A percentile compares a stretch with the other conserved stretches of the same genome.
Conservation (phyloP, 2,888 invertebrate genomes). For the Masnerella sp. region DNA sequence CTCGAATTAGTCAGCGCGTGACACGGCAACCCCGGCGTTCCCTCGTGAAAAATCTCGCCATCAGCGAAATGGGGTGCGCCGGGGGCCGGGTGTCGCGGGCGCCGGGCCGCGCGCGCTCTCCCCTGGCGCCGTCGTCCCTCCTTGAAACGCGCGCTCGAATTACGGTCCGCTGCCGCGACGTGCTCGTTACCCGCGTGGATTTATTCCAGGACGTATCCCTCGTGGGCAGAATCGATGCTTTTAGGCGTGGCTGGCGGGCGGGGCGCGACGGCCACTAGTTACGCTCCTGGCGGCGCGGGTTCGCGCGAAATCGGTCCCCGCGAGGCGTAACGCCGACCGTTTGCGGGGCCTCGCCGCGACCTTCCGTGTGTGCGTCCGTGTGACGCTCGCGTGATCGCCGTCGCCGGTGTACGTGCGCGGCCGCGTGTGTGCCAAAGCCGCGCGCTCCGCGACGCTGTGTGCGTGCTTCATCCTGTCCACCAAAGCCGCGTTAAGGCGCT, state of each 20-base stretch:
- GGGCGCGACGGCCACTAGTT: slow-evolving; percentile 41
- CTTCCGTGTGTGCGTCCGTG: slow-evolving; percentile 67
- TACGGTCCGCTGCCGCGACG: slow-evolving; percentile 45
- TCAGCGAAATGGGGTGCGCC: slow-evolving; percentile 53
- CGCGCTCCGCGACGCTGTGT: slow-evolving; percentile 15
- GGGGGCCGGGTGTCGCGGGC: slow-evolving; percentile 41
- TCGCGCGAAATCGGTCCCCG: slow-evolving; percentile 76
- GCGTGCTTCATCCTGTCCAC: slow-evolving; percentile 68
- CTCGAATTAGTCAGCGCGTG: slow-evolving; percentile 52
- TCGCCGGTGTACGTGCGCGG: slow-evolving; percentile 22
- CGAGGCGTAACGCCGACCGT: slow-evolving; percentile 74
- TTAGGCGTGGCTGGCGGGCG: slow-evolving; percentile 54
- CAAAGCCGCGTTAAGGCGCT: slow-evolving; percentile 62
- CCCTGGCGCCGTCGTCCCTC: not conserved
- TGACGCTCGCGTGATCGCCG: slow-evolving; percentile 12
- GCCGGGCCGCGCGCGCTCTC: slow-evolving; percentile 13
- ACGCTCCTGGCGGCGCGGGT: slow-evolving; percentile 39
- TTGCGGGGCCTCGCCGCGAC: slow-evolving; percentile 75
- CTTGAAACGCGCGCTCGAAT: slow-evolving; percentile 37
- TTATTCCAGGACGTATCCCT: slow-evolving; percentile 58
- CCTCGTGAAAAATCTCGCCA: slow-evolving; percentile 56
- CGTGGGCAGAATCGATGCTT: slow-evolving; percentile 56
- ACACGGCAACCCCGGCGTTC: slow-evolving; percentile 43
- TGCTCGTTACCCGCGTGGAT: slow-evolving; percentile 56
- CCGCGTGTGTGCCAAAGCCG: slow-evolving; percentile 10